phyloP scores from a whole-genome alignment of 1,140 invertebrate species.

The Apis dorsata region DNA sequence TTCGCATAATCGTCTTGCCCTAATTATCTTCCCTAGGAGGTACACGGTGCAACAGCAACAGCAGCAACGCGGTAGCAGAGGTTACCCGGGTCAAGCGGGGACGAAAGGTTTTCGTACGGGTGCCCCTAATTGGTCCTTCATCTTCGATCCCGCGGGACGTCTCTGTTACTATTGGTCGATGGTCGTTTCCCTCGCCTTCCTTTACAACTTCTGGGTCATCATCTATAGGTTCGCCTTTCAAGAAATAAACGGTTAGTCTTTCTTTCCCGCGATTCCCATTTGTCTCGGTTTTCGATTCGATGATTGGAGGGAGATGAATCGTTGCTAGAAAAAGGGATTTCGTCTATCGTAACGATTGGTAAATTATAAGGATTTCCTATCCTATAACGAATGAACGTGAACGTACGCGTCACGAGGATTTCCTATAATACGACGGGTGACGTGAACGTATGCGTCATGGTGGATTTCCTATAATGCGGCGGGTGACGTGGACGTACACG shows the following conservation, averaged over 20 bases:
- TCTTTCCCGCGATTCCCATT: background rate
- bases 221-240: slow-evolving; percentile 99
- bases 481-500: too few relatives aligned
- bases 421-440: too few relatives aligned
- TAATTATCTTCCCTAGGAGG: slow-evolving; percentile 63
- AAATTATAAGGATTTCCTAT: too few relatives aligned
- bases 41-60: slow-evolving; percentile 78
- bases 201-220: slow-evolving; percentile 99
- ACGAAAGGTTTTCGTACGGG: slow-evolving; percentile 78
- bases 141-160: slow-evolving; percentile 94
- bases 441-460: too few relatives aligned
- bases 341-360: too few relatives aligned
- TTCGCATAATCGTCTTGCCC: background rate
- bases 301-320: too few relatives aligned
- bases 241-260: slow-evolving; percentile 89
- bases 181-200: slow-evolving; percentile 97
- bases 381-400: too few relatives aligned
- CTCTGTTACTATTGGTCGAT: slow-evolving; percentile 98
- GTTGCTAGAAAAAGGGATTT: too few relatives aligned
- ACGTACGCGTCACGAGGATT: too few relatives aligned
- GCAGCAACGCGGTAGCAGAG: slow-evolving; percentile 78
- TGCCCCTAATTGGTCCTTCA: slow-evolving; percentile 92
- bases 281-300: too few relatives aligned
- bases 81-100: slow-evolving; percentile 75
- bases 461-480: too few relatives aligned